Conservation (phyloP, 2,888 invertebrate genomes). For the Leistus spinibarbis region DNA sequence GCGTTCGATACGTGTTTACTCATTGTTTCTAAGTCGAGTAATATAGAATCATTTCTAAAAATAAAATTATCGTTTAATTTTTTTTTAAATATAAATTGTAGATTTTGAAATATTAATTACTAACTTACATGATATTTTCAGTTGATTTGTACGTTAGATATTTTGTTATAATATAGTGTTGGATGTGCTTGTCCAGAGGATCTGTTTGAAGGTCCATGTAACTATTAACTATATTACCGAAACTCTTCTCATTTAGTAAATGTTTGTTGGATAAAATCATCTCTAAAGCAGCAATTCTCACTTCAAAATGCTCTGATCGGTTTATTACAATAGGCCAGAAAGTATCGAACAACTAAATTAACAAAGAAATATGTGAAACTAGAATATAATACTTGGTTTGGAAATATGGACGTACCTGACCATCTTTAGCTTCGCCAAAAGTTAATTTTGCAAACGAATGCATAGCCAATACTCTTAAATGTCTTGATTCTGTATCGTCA, state of each 20-base stretch:
- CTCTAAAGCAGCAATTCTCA: constrained; percentile 71
- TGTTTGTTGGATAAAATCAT: constrained; percentile 60
- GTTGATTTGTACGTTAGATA: not conserved
- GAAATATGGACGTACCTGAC: not conserved
- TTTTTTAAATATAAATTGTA: not conserved
- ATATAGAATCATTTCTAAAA: constrained; percentile 66
- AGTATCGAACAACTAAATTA: constrained; percentile 61
- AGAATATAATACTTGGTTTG: not conserved
- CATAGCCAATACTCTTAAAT: constrained; percentile 9
- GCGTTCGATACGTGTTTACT: constrained; percentile 55
- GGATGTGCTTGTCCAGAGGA: constrained; percentile 5
- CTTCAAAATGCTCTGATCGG: constrained; percentile 68
- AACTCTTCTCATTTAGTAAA: not conserved
- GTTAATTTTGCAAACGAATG: constrained; percentile 13
- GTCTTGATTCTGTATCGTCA: not conserved
- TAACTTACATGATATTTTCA: not conserved
- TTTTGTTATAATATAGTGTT: constrained; percentile 4
- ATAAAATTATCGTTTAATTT: not conserved
- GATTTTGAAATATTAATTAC: not conserved
- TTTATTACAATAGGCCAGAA: constrained; percentile 73
- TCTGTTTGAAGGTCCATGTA: not conserved
- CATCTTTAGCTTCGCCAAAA: not conserved
- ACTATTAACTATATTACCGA: constrained; percentile 3
- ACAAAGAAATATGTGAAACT: no score
- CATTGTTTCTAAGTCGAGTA: constrained; percentile 60